Evolutionary conservation across 2,888 invertebrate genomes (phyloP).

Genomic region (Willowsia nigromaculata): DNA sequence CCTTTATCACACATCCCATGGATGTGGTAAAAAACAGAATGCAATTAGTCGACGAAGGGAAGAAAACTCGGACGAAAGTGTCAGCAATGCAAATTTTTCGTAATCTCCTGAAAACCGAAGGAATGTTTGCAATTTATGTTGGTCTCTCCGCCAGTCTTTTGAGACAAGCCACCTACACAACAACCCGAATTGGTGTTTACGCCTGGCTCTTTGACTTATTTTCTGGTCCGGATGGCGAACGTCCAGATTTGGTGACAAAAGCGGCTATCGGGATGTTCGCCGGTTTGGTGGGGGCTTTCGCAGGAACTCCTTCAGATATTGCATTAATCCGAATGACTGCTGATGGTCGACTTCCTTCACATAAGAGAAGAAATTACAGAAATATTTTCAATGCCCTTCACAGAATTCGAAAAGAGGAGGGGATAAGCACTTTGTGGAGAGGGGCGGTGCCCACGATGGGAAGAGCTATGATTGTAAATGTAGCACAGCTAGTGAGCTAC

Average conservation of each 20-base stretch:
- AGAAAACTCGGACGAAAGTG: background rate
- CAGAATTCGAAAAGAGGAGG: background rate
- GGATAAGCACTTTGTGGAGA: background rate
- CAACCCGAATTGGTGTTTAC: background rate
- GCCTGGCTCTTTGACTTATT: background rate
- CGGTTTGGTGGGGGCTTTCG: background rate
- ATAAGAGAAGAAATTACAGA: background rate
- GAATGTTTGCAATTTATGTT: background rate
- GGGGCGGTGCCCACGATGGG: slow-evolving; percentile 20
- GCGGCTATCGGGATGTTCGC: background rate
- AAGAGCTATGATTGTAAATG: slow-evolving; percentile 14
- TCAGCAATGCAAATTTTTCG: background rate
- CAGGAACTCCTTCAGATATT: background rate
- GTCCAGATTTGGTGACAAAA: background rate
- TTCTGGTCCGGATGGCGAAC: background rate
- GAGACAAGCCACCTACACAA: background rate
- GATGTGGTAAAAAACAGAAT: background rate
- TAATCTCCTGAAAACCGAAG: background rate
- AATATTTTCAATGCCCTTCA: background rate
- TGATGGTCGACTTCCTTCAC: background rate
- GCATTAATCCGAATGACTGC: slow-evolving; percentile 7
- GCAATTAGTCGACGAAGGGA: background rate
- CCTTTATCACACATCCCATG: background rate
- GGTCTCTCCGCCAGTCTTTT: background rate
- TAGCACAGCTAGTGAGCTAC: background rate